Evolutionary conservation across 2,113 vertebrate species (phyloP), one percentile per base, ranked within the genome.

Genomic region (Machaerirhynchus nigripectus): DNA sequence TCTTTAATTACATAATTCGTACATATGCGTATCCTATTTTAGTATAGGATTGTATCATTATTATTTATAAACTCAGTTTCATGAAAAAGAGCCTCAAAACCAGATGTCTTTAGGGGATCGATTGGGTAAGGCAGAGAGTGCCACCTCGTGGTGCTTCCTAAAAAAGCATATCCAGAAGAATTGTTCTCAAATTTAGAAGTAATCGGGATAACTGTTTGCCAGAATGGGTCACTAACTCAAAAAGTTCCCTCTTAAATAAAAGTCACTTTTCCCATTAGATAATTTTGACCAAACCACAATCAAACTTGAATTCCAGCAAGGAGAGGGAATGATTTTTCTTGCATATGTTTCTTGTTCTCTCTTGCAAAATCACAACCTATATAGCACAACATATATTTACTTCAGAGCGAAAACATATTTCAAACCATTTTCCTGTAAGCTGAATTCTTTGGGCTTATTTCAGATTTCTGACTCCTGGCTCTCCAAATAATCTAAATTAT

Each of bases 1-100:
- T 89, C 80, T 87, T 95, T 89, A 93, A 93, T 89, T 95, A 97
- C 84, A 76, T 78, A 93, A 95, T 84, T 95, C 83, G 78, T 93
- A 89, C 74, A 95, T 88, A 91, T 88, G 89, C 44, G 14, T 46
- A 89, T 61, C 46, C 52, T 89, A 76, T 91, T 93, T 97, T 94
- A 89, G 91, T 30, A 59, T 4, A 93, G 42, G 42, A 94, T 55
- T 87, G 57, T 75, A 96, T 89, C 76, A 89, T 93, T 78, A 78
- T 75, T 94, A 80, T 95, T 97, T 92, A 96, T 86, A 89, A 93
- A 92, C 44, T 80, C 33, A 19, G 28, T 78, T 95, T 64, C 49
- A 35, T n/a, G 40, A 77, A 90, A 68, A 91, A 74, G 35, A 57
- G 40, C 53, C 70, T 44, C 16, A 74, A 69, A 78, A 65, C 0